Evolutionary conservation across 2,113 vertebrate species (phyloP), one percentile per base, ranked within the genome.

Genomic region (Takifugu flavidus): DNA sequence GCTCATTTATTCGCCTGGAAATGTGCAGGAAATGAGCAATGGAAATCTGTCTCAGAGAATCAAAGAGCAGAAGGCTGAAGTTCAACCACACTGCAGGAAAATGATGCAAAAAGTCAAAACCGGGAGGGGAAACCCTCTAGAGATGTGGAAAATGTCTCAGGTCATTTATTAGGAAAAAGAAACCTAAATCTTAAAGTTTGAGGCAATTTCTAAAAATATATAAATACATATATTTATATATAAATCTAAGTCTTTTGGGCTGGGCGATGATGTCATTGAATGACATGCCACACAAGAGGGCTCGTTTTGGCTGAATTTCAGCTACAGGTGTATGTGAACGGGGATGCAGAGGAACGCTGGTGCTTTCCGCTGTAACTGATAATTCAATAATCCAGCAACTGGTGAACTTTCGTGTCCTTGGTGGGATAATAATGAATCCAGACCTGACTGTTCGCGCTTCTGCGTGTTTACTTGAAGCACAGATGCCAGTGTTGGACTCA

Each of bases 161-260:
- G 67, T 80, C 2, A 47, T 3, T 88, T 85, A 74, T 67, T 26
- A 54, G 73, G 72, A 87, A 89, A 78, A 62, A 56, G 82, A 88
- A 88, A 88, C 82, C 15, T 72, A 74, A 53, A 31, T 2, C 34
- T 34, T 15, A 1, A 4, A 49, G 11, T 29, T 10, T 8, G 10
- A 28, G 10, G 59, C 51, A 15, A 49, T 20, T 20, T 20, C 20
- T 20, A 20, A 20, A 20, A 20, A 20, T 20, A 20, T 20, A 20
- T 20, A 20, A 20, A 20, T 20, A 20, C 20, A 20, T 20, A 20
- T 20, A 20, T 20, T 20, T 20, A 20, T 20, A 20, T 20, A 20
- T 20, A 20, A 20, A 20, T 20, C 20, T 20, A 20, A 20, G 20
- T 20, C 20, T 20, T 20, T 20, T 20, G 20, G 20, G 20, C 20